Base-by-base conservation (phyloP, 2,113 vertebrate species). In the Oncorhynchus gorbuscha region DNA sequence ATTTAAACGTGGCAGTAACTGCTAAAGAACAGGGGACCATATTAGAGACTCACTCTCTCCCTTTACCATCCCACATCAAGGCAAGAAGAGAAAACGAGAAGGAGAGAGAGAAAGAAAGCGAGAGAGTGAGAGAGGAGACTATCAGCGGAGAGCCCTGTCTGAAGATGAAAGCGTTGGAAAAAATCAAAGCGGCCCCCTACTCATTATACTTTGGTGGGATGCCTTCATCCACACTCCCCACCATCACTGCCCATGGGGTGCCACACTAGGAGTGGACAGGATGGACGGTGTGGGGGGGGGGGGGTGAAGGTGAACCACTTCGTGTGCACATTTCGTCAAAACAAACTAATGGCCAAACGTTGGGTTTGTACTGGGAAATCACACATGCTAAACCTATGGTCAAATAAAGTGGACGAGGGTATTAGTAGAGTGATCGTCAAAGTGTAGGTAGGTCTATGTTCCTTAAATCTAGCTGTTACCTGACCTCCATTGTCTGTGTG, bases 161-260 rank as follows among this genome's bases (percentile, higher is more conserved):
- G 91, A 91, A 90, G 88, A 91, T 92, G 86, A 92, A 92, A 91
- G 91, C 86, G 79, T 85, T 81, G 51, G 1, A 79, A 79, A 80
- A 80, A 91, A 90, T 92, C 88, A 90, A 92, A 91, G 90, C 83
- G 85, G 51, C 73, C 74, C 86, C 80, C 58, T 89, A 88, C 83
- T 91, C 90, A 89, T 87, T 91, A 92, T 85, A 84, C 85, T 83
- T 88, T 81, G 76, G 85, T 84, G 84, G 86, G 85, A 85, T 81
- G 76, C 85, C 82, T 90, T 81, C 81, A 72, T 84, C 76, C 80
- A 49, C 67, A 69, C 84, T 79, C 71, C 49, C 74, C 70, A 68
- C 84, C 76, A 84, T 79, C 74, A 77, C 61, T 48, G 77, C 24
- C 3, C 77, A 64, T 69, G 58, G 59, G 81, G 77, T 73, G 75